These are phyloP conservation scores for Xenus cinereus DNA, from an alignment of 2,113 vertebrate genomes.

Conservation along the genomic window DNA sequence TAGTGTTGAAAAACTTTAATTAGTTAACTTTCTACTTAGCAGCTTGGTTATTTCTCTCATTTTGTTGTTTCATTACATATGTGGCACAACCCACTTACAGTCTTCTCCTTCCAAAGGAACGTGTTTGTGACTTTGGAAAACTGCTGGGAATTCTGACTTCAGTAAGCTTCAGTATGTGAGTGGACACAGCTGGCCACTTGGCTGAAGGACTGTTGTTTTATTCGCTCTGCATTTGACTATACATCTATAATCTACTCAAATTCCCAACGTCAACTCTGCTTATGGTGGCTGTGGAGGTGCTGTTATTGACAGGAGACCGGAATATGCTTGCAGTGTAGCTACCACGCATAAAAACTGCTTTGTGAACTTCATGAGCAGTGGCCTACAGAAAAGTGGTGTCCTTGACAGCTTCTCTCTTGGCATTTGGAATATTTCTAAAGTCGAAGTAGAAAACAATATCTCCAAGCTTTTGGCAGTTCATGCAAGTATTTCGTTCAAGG, in stretches of 20 bases:
- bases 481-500: neutral
- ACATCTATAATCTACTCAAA: neutral
- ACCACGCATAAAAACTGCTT: neutral
- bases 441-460: neutral
- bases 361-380: neutral
- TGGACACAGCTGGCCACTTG: neutral
- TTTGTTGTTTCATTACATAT: neutral
- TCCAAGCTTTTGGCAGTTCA: neutral
- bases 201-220: neutral
- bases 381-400: neutral
- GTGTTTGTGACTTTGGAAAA: neutral
- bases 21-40: neutral
- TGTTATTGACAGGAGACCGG: neutral
- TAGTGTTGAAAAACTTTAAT: neutral
- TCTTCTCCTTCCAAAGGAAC: neutral
- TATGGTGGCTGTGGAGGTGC: neutral
- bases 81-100: neutral
- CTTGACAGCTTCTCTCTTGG: neutral
- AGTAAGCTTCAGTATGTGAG: neutral
- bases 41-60: neutral
- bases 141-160: neutral
- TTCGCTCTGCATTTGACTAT: neutral
- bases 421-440: neutral
- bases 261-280: neutral
- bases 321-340: neutral